Evolutionary conservation across 2,888 invertebrate genomes (phyloP).

Genomic region (Melangyna quadrimaculata): DNA sequence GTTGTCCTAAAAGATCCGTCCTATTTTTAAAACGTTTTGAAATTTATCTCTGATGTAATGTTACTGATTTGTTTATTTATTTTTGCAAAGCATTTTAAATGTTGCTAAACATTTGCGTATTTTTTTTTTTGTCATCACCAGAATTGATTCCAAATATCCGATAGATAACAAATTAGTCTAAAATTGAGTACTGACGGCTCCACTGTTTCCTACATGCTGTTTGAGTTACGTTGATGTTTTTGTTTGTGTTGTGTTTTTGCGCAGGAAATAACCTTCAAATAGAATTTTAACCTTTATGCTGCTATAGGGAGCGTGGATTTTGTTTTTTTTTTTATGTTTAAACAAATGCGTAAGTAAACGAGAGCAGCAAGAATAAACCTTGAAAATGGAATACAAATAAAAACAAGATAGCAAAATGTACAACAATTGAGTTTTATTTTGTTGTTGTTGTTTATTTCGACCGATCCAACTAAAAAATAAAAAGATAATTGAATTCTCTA

Average conservation of each 20-base stretch:
- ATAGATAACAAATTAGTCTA: neutral
- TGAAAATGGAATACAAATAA: conserved; percentile 20
- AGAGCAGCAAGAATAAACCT: conserved; percentile 51
- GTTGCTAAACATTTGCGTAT: neutral
- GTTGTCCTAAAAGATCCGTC: too few species aligned
- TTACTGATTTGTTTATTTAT: too few species aligned
- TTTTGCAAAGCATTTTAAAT: too few species aligned
- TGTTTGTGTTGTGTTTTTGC: conserved; percentile 36
- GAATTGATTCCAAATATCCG: neutral
- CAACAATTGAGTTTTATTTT: conserved; percentile 7
- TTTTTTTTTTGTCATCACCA: neutral
- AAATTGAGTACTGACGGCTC: neutral
- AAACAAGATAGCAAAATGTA: conserved; percentile 15
- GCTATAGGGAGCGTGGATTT: conserved; percentile 41
- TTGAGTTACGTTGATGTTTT: conserved; percentile 31
- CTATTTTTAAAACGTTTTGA: too few species aligned
- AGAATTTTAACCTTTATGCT: conserved; percentile 69
- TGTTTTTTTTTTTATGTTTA: conserved; percentile 40
- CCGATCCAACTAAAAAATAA: conserved; percentile 18
- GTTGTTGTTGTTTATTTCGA: neutral
- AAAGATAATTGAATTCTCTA: neutral
- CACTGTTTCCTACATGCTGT: conserved; percentile 25
- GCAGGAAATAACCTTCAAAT: conserved; percentile 68
- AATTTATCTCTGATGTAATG: too few species aligned
- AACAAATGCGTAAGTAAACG: conserved; percentile 58